Conservation (phyloP, 2,888 invertebrate species). For the Drosophila quinaria region DNA sequence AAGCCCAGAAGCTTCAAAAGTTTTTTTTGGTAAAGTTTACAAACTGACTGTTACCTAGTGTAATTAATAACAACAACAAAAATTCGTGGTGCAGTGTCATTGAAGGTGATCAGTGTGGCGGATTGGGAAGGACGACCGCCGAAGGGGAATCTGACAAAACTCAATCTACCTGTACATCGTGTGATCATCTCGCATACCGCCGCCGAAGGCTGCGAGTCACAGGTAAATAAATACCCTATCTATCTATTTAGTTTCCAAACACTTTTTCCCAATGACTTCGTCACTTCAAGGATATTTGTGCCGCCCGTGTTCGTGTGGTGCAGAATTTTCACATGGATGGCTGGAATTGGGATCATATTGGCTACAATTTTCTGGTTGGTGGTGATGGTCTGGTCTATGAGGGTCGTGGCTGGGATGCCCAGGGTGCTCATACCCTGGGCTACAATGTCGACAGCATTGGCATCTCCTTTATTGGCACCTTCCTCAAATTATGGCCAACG, state of each 20-base stretch:
- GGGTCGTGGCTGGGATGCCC: constrained; percentile 91
- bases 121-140: constrained; percentile 91
- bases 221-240: constrained; percentile 83
- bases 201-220: constrained; percentile 87
- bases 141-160: constrained; percentile 85
- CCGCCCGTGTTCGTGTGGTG: constrained; percentile 85
- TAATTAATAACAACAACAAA: constrained; percentile 29
- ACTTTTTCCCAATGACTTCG: too few species aligned
- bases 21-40: too few species aligned
- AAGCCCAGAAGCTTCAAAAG: too few species aligned
- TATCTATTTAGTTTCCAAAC: not conserved
- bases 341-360: constrained; percentile 89
- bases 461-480: constrained; percentile 92
- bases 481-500: constrained; percentile 87
- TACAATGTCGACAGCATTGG: constrained; percentile 90
- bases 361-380: constrained; percentile 92
- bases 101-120: constrained; percentile 87
- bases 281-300: constrained; percentile 86
- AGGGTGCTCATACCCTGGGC: constrained; percentile 90
- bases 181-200: constrained; percentile 90
- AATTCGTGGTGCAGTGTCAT: constrained; percentile 58
- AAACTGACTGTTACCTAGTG: not conserved
- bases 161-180: constrained; percentile 86
- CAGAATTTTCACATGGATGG: constrained; percentile 90
- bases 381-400: constrained; percentile 91